These are phyloP conservation scores for Euschistus heros DNA, from an alignment of 1,140 invertebrate genomes.

Conservation along the genomic window DNA sequence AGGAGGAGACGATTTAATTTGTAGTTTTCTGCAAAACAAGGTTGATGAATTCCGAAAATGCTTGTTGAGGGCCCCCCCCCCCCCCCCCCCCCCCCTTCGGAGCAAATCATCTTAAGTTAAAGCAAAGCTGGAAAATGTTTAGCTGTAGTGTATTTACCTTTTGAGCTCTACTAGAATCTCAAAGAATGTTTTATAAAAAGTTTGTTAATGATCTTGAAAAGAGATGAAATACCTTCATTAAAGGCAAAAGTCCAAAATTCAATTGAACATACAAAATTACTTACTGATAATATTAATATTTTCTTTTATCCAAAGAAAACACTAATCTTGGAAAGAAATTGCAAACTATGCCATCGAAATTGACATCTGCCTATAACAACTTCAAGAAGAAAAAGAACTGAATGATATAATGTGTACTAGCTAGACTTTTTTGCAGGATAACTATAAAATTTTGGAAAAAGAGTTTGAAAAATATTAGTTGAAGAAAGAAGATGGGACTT, in stretches of 20 bases:
- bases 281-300: constrained; percentile 32
- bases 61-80: constrained; percentile 74
- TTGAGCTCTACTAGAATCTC: constrained; percentile 89
- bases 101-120: constrained; percentile 44
- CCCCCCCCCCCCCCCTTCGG: too few species aligned
- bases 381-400: constrained; percentile 68
- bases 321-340: constrained; percentile 27
- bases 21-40: constrained; percentile 91
- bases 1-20: constrained; percentile 94
- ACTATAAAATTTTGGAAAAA: constrained; percentile 52
- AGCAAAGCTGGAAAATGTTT: constrained; percentile 86
- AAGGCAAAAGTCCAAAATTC: constrained; percentile 39
- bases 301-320: constrained; percentile 29
- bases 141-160: constrained; percentile 92
- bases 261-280: constrained; percentile 35
- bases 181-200: constrained; percentile 87
- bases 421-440: constrained; percentile 63
- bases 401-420: constrained; percentile 63
- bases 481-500: constrained; percentile 55
- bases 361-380: constrained; percentile 48
- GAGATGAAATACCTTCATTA: constrained; percentile 41
- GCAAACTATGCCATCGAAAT: constrained; percentile 41
- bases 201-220: constrained; percentile 53
- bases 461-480: constrained; percentile 44
- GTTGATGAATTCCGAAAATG: constrained; percentile 96